Evolutionary conservation across 2,797 vertebrate genomes (phyloP), one percentile per base, ranked within the genome.

Genomic region (Glossophaga mutica): DNA sequence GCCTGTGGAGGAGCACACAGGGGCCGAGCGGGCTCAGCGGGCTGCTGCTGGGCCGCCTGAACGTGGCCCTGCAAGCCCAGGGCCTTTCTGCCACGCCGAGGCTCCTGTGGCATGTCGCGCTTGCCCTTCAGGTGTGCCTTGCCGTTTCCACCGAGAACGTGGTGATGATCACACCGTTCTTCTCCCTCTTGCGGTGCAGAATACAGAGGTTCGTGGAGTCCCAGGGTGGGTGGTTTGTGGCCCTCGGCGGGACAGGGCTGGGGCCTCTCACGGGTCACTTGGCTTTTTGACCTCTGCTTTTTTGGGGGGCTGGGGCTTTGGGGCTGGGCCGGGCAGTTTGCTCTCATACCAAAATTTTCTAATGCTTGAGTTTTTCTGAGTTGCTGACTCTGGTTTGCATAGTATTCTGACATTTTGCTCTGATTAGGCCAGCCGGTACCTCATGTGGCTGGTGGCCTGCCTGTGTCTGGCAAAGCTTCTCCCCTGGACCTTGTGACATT

Each of bases 111-210:
- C 52, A 32, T 6, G 18, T 9, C 1, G 2, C 8, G 15, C 21
- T 9, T 3, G 6, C 14, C 19, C 15, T 48, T 37, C 26, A 19
- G 22, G 6, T 0, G 0, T 10, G 42, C 18, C 42, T 22, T 57
- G n/a, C n/a, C 29, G 1, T 48, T 32, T n/a, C n/a, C n/a, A 5
- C 2, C 0, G 34, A 24, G 22, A 34, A 4, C 21, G 88, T 65
- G 9, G 48, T 18, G 15, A 18, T 0, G 1, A 32, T 34, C 50
- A 0, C 0, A 0, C 11, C 1, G 5, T 14, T 18, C 18, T 29
- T 22, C 6, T 9, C 3, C 52, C 32, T 34, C 7, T 73, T 4
- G 8, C 6, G 0, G 5, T 1, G 34, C 5, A 18, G 78, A 22
- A 46, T 0, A 0, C 0, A 0, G 29, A 39, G 26, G n/a, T 24